Evolutionary conservation across 2,888 invertebrate genomes (phyloP).

Genomic region (Tachina lurida): DNA sequence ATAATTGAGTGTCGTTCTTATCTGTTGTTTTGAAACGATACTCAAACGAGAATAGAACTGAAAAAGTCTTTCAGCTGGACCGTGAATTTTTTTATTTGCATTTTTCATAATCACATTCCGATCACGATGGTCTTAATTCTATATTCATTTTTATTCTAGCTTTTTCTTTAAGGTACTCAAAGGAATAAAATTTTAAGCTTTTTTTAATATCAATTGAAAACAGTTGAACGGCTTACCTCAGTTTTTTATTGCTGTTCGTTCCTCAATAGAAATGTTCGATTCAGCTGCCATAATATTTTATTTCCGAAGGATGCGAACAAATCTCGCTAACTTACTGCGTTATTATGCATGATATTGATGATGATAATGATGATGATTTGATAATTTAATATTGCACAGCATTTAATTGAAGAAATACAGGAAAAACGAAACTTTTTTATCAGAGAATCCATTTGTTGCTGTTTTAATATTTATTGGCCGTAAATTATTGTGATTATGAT

Average conservation of each 20-base stretch:
- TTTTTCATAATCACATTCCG: no score
- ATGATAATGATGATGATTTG: not conserved
- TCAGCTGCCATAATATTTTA: not conserved
- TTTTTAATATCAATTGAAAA: not conserved
- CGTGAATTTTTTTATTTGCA: no score
- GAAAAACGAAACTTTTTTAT: not conserved
- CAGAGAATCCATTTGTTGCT: constrained; percentile 14
- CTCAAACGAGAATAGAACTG: no score
- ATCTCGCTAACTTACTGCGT: not conserved
- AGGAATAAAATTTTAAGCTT: no score
- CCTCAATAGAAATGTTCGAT: not conserved
- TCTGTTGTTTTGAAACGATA: no score
- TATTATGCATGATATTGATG: not conserved
- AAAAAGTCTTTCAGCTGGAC: no score
- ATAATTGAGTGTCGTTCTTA: no score
- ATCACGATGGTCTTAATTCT: no score
- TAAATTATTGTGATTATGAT: constrained; percentile 22
- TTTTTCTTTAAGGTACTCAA: no score
- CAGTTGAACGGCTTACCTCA: constrained; percentile 24
- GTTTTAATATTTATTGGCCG: constrained; percentile 26
- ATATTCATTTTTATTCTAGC: no score
- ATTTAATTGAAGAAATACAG: constrained; percentile 5
- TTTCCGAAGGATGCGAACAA: not conserved
- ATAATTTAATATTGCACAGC: constrained; percentile 5
- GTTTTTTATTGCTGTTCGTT: constrained; percentile 3